Evolutionary conservation across 1,140 invertebrate genomes (phyloP).

Genomic region (Babylonia areolata): DNA sequence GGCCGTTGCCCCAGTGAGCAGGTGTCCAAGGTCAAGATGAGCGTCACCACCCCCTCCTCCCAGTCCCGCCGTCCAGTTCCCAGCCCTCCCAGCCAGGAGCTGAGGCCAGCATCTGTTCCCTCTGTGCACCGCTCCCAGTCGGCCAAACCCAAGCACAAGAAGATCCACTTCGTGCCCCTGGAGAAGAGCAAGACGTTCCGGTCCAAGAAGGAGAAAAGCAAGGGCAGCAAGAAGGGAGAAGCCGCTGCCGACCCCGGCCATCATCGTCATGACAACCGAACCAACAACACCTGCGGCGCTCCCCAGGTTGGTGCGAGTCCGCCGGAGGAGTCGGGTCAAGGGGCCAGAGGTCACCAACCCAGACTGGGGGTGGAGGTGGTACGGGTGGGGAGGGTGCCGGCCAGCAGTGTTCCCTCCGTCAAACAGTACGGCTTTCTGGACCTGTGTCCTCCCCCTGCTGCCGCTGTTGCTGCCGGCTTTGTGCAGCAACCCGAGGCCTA

Average conservation of each 20-base stretch:
- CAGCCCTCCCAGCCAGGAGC: slow-evolving; percentile 31
- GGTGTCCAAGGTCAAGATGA: neutral
- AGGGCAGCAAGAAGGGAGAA: slow-evolving; percentile 15
- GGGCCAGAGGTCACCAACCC: slow-evolving; percentile 1
- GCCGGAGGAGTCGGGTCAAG: neutral
- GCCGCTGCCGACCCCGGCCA: neutral
- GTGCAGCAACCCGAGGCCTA: too few relatives aligned
- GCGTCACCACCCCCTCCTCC: neutral
- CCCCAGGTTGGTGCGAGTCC: neutral
- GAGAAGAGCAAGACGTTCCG: slow-evolving; percentile 26
- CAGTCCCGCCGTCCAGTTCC: neutral
- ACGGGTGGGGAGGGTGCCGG: neutral
- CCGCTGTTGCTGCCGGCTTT: too few relatives aligned
- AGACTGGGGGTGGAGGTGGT: neutral
- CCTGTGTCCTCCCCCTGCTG: neutral
- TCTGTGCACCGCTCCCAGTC: neutral
- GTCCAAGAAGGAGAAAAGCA: slow-evolving; percentile 26
- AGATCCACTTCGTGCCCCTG: slow-evolving; percentile 31
- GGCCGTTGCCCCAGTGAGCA: neutral
- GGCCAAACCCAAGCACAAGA: slow-evolving; percentile 30
- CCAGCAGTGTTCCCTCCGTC: neutral
- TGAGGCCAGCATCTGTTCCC: neutral
- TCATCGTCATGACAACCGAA: neutral
- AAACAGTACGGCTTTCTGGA: slow-evolving; percentile 52
- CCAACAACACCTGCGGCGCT: neutral